Percentiles rank a stretch among this genome's conserved stretches.
Conservation (phyloP, 2,888 invertebrate species). For the Melanargia galathea region DNA sequence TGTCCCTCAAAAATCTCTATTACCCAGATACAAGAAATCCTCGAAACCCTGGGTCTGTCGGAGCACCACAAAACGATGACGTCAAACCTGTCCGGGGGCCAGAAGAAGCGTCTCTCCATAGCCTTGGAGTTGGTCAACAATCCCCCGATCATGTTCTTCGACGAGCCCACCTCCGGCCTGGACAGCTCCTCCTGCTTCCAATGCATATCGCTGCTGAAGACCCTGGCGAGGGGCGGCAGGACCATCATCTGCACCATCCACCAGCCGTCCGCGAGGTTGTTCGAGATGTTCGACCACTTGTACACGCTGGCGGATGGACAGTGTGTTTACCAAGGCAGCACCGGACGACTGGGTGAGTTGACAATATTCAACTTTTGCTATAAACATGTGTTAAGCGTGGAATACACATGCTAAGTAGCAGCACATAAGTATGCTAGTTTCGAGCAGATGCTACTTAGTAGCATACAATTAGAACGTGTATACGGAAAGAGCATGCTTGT, state of each 20-base stretch:
- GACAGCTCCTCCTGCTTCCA: constrained; percentile 98
- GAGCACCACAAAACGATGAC: constrained; percentile 96
- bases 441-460: too few relatives aligned
- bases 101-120: constrained; percentile 96
- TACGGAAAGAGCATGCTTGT: too few relatives aligned
- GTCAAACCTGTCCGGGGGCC: constrained; percentile 95
- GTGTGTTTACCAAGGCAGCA: constrained; percentile 96
- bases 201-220: constrained; percentile 94
- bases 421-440: too few relatives aligned
- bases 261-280: constrained; percentile 97
- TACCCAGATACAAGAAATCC: constrained; percentile 94
- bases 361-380: background rate
- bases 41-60: constrained; percentile 92
- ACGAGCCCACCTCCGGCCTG: constrained; percentile 97
- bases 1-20: background rate
- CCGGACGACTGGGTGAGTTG: constrained; percentile 88
- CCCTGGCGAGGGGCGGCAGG: constrained; percentile 93
- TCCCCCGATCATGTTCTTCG: constrained; percentile 98
- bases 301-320: constrained; percentile 97
- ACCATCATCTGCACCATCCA: constrained; percentile 98
- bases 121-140: constrained; percentile 97
- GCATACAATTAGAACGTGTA: too few relatives aligned
- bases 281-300: constrained; percentile 98
- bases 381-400: too few relatives aligned
- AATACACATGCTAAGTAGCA: too few relatives aligned